Percentiles rank a stretch among this genome's conserved stretches.
phyloP scores from a whole-genome alignment of 1,140 invertebrate genomes.

The Fopius arisanus region DNA sequence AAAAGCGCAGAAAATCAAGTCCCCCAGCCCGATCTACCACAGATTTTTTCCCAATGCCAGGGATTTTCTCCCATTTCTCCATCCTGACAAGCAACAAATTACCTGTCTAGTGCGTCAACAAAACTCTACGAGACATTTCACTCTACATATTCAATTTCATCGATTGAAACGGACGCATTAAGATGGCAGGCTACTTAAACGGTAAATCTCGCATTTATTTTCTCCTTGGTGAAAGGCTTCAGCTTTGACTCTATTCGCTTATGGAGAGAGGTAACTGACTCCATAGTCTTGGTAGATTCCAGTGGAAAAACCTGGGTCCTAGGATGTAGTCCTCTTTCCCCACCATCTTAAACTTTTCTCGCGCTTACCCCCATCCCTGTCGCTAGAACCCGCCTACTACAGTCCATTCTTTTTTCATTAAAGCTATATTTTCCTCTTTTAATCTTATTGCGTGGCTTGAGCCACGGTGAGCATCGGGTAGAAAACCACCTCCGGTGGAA shows the following conservation, averaged over 20 bases:
- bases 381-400: neutral
- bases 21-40: too few species aligned
- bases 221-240: neutral
- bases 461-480: neutral
- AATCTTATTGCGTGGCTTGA: neutral
- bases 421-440: neutral
- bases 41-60: too few species aligned
- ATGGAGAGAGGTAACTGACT: neutral
- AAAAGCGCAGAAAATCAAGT: too few species aligned
- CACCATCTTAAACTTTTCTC: neutral
- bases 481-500: constrained; percentile 10
- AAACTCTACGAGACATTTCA: neutral
- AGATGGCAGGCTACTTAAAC: neutral
- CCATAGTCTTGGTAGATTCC: neutral
- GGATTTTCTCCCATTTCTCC: neutral
- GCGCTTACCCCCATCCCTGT: neutral
- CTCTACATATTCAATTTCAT: neutral
- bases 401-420: neutral
- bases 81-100: neutral
- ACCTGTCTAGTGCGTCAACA: neutral
- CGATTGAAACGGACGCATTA: neutral
- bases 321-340: neutral
- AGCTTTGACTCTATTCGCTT: neutral
- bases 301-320: neutral
- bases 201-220: neutral